A percentile compares a stretch with the other conserved stretches of the same genome.
Evolutionary conservation across 1,140 invertebrate species (phyloP).

Genomic region (Euschistus heros): DNA sequence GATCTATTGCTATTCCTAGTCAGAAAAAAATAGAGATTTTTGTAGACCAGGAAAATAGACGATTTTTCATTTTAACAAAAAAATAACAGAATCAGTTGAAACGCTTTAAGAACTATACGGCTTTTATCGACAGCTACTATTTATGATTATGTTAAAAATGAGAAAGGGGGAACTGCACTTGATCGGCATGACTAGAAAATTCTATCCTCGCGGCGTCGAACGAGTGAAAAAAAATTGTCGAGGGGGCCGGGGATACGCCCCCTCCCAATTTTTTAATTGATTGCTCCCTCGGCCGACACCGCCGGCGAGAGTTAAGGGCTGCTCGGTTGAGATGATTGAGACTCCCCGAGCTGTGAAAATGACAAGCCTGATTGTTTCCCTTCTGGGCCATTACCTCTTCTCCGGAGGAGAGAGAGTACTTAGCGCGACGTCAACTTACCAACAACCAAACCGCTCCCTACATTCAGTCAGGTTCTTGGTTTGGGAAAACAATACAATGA

Average conservation of each 20-base stretch:
- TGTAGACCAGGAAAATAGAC: no score
- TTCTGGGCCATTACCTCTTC: conserved; percentile 1
- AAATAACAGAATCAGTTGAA: no score
- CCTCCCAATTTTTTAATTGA: background rate
- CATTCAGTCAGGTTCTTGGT: no score
- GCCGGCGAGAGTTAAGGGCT: background rate
- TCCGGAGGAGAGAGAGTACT: background rate
- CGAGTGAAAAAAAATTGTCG: background rate
- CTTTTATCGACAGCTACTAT: no score
- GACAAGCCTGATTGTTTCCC: conserved; percentile 6
- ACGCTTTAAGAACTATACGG: no score
- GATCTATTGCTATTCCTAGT: no score
- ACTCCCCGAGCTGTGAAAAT: background rate
- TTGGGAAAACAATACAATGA: no score
- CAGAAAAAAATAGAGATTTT: no score
- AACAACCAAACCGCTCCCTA: no score
- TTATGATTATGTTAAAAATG: no score
- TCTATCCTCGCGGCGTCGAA: background rate
- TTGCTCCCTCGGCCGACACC: background rate
- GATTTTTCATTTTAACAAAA: no score
- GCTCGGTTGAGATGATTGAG: background rate
- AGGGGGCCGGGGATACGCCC: background rate
- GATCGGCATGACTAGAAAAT: conserved; percentile 3
- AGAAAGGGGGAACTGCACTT: background rate
- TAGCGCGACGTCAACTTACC: conserved; percentile 1